Conservation (phyloP, 2,113 vertebrate genomes). For the Recurvirostra avosetta region DNA sequence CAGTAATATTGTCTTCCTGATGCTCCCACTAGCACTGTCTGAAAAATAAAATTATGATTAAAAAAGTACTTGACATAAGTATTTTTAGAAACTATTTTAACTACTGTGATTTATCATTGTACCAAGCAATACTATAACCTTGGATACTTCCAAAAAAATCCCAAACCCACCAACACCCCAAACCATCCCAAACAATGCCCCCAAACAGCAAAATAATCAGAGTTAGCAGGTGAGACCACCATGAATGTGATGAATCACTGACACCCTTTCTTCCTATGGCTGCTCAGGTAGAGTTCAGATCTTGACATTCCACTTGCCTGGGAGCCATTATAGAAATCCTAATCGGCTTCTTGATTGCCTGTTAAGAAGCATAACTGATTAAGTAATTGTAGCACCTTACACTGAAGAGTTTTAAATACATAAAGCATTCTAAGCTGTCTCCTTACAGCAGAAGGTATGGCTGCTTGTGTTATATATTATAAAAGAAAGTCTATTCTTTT, state of each 20-base stretch:
- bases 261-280: neutral
- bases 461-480: neutral
- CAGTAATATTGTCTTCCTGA: neutral
- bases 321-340: neutral
- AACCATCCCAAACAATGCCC: neutral
- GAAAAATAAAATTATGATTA: neutral
- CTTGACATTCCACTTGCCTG: neutral
- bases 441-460: neutral
- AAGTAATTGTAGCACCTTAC: neutral
- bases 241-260: neutral
- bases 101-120: neutral
- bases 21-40: neutral
- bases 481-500: neutral
- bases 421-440: neutral
- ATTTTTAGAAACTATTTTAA: neutral
- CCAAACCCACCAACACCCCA: neutral
- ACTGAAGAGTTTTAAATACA: neutral
- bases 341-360: slow-evolving; percentile 12
- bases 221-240: neutral
- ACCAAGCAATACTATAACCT: neutral
- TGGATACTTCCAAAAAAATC: neutral
- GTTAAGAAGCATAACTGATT: neutral
- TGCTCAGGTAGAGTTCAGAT: neutral
- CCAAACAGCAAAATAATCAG: neutral
- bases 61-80: neutral